These are phyloP conservation scores for Ashinkailepas kermadecensis DNA, from an alignment of 2,888 invertebrate species.

Conservation along the genomic window DNA sequence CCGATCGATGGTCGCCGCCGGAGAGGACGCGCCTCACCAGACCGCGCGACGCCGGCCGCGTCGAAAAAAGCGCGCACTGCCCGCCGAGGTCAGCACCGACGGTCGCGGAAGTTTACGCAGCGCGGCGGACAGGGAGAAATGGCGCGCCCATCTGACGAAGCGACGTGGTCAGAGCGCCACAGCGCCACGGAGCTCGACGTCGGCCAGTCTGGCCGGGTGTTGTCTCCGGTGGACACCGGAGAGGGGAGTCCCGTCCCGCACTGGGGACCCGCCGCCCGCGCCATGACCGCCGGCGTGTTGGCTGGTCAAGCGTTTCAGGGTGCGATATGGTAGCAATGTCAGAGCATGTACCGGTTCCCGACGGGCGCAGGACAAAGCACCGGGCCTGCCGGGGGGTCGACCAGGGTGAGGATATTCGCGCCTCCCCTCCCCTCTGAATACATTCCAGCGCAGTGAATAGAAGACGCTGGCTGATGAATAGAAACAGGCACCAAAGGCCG, in stretches of 20 bases:
- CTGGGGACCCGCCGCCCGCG: neutral
- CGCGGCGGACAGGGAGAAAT: neutral
- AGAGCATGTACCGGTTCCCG: neutral
- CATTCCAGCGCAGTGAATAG: neutral
- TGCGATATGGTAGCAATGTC: neutral
- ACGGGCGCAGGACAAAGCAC: neutral
- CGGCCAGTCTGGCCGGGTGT: neutral
- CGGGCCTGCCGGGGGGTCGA: neutral
- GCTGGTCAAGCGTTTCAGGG: neutral
- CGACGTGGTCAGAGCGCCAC: neutral
- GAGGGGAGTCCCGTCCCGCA: neutral
- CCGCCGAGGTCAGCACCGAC: neutral
- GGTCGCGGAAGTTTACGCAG: neutral
- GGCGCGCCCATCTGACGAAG: neutral
- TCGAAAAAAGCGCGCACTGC: neutral
- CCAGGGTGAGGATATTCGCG: neutral
- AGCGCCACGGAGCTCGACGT: neutral
- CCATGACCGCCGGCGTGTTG: neutral
- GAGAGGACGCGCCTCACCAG: neutral
- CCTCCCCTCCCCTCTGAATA: neutral
- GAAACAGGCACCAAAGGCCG: neutral
- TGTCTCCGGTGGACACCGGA: neutral
- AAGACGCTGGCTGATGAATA: neutral
- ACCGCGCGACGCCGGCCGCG: neutral
- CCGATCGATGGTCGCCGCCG: neutral